A percentile compares a stretch with the other conserved stretches of the same genome.
phyloP scores from a whole-genome alignment of 2,797 vertebrate genomes.

The Acrossocheilus fasciatus region DNA sequence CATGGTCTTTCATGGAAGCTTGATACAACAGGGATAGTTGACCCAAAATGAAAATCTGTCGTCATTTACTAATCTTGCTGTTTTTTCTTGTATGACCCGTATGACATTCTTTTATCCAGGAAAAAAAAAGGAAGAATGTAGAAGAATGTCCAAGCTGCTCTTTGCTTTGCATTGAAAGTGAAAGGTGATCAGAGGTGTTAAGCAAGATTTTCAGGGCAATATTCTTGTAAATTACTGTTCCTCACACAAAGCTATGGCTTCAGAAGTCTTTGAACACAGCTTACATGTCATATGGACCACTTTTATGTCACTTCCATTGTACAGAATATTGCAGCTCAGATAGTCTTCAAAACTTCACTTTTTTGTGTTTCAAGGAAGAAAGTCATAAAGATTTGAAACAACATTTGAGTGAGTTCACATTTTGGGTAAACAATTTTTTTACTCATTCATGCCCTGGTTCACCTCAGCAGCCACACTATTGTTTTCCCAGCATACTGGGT shows the following conservation, averaged over 20 bases:
- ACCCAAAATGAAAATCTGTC: not conserved
- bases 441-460: not conserved
- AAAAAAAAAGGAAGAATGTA: not conserved
- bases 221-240: not conserved
- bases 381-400: not conserved
- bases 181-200: not conserved
- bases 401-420: not conserved
- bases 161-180: not conserved
- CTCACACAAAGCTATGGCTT: not conserved
- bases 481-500: not conserved
- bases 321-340: not conserved
- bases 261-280: not conserved
- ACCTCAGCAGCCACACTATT: not conserved
- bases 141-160: not conserved
- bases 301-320: not conserved
- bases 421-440: not conserved
- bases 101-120: not conserved
- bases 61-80: not conserved
- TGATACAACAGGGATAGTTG: not conserved
- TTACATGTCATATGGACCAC: not conserved
- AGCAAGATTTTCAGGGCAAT: no score
- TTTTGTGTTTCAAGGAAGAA: not conserved
- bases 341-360: not conserved
- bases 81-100: not conserved
- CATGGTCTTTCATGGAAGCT: constrained; percentile 1